Percentiles rank a stretch among this genome's conserved stretches.
These are phyloP conservation scores for Okapia johnstoni DNA, from an alignment of 2,113 vertebrate species.

Conservation along the genomic window DNA sequence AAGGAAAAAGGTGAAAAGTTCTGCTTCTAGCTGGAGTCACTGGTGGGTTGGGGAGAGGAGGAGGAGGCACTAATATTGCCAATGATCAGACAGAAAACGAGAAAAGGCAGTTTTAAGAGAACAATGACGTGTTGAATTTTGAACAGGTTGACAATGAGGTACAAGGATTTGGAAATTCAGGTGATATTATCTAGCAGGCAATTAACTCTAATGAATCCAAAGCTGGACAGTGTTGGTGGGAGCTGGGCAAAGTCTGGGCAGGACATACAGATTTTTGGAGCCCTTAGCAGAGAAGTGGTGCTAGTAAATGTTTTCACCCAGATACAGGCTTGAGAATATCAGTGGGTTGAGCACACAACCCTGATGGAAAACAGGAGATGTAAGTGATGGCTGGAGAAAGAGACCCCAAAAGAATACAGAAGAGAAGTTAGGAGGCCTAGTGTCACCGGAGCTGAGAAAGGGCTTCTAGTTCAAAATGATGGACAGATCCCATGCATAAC, in stretches of 20 bases:
- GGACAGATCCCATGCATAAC: background rate
- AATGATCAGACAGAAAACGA: background rate
- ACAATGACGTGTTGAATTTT: background rate
- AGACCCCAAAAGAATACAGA: background rate
- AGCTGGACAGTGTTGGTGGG: too few species aligned
- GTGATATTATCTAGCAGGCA: background rate
- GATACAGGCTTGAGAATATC: background rate
- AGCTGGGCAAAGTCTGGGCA: background rate
- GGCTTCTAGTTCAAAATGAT: background rate
- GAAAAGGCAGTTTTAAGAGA: background rate
- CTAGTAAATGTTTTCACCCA: background rate
- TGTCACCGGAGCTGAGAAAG: background rate
- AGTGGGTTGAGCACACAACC: background rate
- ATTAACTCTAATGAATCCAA: too few species aligned
- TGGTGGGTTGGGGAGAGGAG: background rate
- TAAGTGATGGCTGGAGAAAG: background rate
- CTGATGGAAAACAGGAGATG: background rate
- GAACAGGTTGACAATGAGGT: background rate
- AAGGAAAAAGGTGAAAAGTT: background rate
- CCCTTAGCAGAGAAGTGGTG: background rate
- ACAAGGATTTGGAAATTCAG: background rate
- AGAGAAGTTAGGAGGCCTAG: background rate
- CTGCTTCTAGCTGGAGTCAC: background rate
- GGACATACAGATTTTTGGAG: accelerated
- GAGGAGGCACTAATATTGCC: background rate